phyloP scores from a whole-genome alignment of 2,113 vertebrate species.

The Daubentonia madagascariensis region DNA sequence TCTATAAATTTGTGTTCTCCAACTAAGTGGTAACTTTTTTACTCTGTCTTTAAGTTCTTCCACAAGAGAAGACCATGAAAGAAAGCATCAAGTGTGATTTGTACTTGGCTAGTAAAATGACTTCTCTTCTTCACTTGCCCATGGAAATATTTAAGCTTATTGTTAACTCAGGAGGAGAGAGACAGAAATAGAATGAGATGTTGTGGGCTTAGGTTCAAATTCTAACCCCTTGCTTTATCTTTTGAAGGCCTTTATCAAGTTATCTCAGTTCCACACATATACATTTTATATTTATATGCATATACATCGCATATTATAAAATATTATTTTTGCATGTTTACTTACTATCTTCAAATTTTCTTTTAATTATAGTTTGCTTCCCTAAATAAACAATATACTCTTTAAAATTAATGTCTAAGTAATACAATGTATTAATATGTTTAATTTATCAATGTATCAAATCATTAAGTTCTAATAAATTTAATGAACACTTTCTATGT shows the following conservation, averaged over 20 bases:
- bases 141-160: not conserved
- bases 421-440: not conserved
- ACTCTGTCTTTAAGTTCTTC: not conserved
- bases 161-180: not conserved
- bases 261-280: not conserved
- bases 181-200: not conserved
- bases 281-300: not conserved
- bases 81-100: not conserved
- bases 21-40: not conserved
- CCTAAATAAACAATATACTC: not conserved
- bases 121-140: not conserved
- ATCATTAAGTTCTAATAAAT: not conserved
- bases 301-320: not conserved
- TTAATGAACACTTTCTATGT: not conserved
- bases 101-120: not conserved
- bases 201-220: not conserved
- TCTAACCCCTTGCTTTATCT: not conserved
- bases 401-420: not conserved
- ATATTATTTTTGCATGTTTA: not conserved
- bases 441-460: not conserved
- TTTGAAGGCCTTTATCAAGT: not conserved
- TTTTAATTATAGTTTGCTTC: not conserved
- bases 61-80: not conserved
- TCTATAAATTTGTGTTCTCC: not conserved
- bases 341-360: not conserved